Evolutionary conservation across 1,140 invertebrate genomes (phyloP).

Genomic region (Cotesia chilonis): DNA sequence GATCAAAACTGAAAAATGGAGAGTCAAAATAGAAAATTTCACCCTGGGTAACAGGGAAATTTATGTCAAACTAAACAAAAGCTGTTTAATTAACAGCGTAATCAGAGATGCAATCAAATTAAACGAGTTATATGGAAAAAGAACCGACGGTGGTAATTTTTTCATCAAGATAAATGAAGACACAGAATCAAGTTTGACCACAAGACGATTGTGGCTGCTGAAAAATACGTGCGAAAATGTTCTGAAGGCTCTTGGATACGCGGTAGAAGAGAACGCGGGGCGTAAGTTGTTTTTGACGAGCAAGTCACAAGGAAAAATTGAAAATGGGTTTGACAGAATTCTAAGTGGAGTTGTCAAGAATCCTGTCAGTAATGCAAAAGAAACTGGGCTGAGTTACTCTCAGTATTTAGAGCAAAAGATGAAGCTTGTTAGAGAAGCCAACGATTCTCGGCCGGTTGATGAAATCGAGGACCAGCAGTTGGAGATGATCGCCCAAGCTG

Average conservation of each 20-base stretch:
- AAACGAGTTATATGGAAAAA: conserved; percentile 45
- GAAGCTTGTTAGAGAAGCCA: conserved; percentile 50
- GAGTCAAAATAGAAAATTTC: no score
- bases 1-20: no score
- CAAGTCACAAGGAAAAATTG: conserved; percentile 57
- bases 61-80: neutral
- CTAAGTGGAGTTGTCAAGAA: conserved; percentile 67
- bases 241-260: conserved; percentile 52
- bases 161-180: conserved; percentile 46
- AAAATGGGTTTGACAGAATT: conserved; percentile 46
- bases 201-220: conserved; percentile 56
- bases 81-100: neutral
- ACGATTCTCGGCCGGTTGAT: conserved; percentile 61
- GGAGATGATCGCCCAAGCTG: conserved; percentile 69
- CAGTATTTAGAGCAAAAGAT: conserved; percentile 55
- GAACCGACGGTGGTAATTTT: conserved; percentile 26
- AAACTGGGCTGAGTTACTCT: conserved; percentile 56
- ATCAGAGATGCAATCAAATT: conserved; percentile 30
- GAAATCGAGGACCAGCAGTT: conserved; percentile 38
- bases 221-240: conserved; percentile 56
- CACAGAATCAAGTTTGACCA: conserved; percentile 52
- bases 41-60: neutral
- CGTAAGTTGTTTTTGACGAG: conserved; percentile 59
- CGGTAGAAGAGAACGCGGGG: conserved; percentile 43
- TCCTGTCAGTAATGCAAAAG: conserved; percentile 61